Evolutionary conservation across 2,113 vertebrate genomes (phyloP).

Genomic region (Toxotes jaculatrix): DNA sequence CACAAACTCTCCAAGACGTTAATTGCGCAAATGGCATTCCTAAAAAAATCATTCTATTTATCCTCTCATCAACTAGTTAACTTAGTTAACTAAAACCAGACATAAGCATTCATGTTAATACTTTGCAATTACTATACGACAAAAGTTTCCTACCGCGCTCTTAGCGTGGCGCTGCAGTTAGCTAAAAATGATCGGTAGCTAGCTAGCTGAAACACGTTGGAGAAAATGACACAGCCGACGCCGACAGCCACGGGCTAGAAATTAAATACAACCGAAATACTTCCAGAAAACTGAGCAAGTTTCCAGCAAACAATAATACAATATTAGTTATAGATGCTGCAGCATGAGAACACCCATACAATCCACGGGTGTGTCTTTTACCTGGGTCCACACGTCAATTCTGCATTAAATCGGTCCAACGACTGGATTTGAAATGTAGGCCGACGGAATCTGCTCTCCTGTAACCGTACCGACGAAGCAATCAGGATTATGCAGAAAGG

Average conservation of each 20-base stretch:
- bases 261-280: not conserved
- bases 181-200: not conserved
- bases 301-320: not conserved
- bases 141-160: not conserved
- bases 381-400: not conserved
- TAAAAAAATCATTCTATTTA: not conserved
- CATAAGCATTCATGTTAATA: not conserved
- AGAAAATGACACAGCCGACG: not conserved
- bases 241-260: not conserved
- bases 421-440: rapidly evolving
- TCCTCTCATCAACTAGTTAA: not conserved
- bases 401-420: rapidly evolving
- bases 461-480: slow-evolving; percentile 32
- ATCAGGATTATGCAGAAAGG: rapidly evolving
- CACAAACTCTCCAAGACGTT: no score
- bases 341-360: not conserved
- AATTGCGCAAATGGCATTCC: no score
- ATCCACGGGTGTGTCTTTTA: rapidly evolving
- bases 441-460: rapidly evolving
- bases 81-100: not conserved
- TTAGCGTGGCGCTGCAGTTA: not conserved
- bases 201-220: not conserved
- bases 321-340: rapidly evolving
- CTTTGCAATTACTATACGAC: not conserved
- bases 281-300: not conserved